These are phyloP conservation scores for Sebastes melanostomus DNA, from an alignment of 2,797 vertebrate species.

Conservation along the genomic window DNA sequence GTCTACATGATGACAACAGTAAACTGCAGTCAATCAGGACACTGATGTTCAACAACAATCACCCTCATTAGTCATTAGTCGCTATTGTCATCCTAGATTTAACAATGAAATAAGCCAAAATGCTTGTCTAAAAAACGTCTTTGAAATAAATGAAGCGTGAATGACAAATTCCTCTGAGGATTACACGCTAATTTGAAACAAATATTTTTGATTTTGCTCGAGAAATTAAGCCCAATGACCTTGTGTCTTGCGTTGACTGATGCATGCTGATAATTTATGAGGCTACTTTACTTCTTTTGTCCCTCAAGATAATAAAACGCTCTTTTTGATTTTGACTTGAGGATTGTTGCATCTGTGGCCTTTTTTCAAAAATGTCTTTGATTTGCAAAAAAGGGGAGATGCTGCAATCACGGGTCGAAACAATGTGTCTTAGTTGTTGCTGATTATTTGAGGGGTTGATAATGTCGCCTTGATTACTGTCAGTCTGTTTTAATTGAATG, in stretches of 20 bases:
- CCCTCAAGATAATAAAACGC: not conserved
- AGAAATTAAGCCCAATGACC: not conserved
- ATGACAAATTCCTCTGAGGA: not conserved
- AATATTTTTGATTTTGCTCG: not conserved
- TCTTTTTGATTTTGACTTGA: not conserved
- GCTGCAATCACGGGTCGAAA: not conserved
- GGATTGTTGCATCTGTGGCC: not conserved
- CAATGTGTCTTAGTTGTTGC: not conserved
- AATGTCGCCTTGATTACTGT: conserved; percentile 23
- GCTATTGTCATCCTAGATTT: conserved; percentile 23
- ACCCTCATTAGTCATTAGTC: conserved; percentile 33
- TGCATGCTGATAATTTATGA: not conserved
- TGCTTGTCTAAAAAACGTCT: not conserved
- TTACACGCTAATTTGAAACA: not conserved
- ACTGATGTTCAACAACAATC: conserved; percentile 37
- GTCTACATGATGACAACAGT: conserved; percentile 28
- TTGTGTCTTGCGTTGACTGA: conserved; percentile 4
- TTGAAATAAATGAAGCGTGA: not conserved
- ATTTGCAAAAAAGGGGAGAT: not conserved
- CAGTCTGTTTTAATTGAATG: conserved; percentile 14
- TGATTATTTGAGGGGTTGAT: conserved; percentile 11
- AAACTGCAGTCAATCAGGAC: conserved; percentile 40
- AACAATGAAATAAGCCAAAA: conserved; percentile 8
- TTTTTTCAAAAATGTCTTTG: not conserved
- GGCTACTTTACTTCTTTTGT: not conserved